Percentiles rank a stretch among this genome's conserved stretches.
Evolutionary conservation across 2,888 invertebrate species (phyloP).

Genomic region (Erannis defoliaria): DNA sequence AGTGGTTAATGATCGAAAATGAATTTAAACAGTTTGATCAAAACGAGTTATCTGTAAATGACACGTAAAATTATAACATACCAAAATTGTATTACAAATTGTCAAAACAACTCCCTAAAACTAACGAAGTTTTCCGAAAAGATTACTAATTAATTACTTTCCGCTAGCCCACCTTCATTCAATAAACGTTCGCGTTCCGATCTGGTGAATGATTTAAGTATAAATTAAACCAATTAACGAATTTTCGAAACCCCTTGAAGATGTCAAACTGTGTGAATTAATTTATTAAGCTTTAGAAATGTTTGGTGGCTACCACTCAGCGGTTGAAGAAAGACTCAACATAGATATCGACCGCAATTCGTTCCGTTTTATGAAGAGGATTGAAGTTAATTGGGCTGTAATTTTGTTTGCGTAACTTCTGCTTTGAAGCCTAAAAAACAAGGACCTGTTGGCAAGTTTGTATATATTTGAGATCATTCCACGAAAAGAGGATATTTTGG

Average conservation of each 20-base stretch:
- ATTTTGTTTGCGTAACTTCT: constrained; percentile 34
- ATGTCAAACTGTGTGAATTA: constrained; percentile 61
- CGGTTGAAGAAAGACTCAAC: constrained; percentile 27
- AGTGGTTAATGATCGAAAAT: no score
- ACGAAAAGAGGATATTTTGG: constrained; percentile 1
- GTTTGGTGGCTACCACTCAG: constrained; percentile 25
- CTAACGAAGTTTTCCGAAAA: constrained; percentile 54
- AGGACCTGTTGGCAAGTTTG: constrained; percentile 13
- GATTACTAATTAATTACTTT: constrained; percentile 70
- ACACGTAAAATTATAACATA: no score
- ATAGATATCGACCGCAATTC: constrained; percentile 27
- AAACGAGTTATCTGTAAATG: no score
- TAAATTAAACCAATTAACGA: constrained; percentile 70
- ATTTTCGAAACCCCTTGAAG: constrained; percentile 61
- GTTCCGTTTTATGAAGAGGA: constrained; percentile 26
- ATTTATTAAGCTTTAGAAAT: constrained; percentile 59
- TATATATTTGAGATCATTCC: constrained; percentile 7
- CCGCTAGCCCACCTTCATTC: constrained; percentile 58
- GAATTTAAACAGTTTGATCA: no score
- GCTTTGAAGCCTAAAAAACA: constrained; percentile 28
- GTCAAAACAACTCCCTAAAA: background rate
- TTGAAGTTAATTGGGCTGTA: constrained; percentile 32
- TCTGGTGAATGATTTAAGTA: constrained; percentile 70
- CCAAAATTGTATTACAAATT: background rate
- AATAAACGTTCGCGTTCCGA: constrained; percentile 59